These are phyloP conservation scores for Avahi laniger DNA, from an alignment of 2,797 vertebrate genomes.

Conservation along the genomic window DNA sequence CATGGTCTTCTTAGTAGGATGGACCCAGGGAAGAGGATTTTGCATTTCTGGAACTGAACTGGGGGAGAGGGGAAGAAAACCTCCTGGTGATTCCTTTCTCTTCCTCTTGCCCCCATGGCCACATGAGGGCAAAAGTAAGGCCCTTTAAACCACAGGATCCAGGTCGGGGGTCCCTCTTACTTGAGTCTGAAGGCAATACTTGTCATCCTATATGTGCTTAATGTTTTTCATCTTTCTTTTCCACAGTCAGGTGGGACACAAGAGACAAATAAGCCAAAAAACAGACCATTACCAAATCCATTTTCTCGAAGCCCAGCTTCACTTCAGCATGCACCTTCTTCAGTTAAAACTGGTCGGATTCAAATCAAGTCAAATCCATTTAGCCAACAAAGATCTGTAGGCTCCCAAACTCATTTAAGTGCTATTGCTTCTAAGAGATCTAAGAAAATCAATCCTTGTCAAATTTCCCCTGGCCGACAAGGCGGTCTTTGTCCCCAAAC, in stretches of 20 bases:
- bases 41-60: neutral
- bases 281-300: neutral
- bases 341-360: neutral
- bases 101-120: neutral
- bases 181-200: neutral
- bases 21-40: neutral
- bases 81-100: neutral
- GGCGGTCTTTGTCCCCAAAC: neutral
- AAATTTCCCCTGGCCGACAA: neutral
- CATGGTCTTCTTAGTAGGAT: no score
- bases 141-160: neutral
- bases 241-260: neutral
- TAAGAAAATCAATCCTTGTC: neutral
- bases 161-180: neutral
- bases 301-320: neutral
- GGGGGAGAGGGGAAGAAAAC: neutral
- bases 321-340: neutral
- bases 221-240: neutral
- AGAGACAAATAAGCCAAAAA: neutral
- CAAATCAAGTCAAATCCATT: neutral
- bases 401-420: neutral
- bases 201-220: neutral
- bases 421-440: neutral
- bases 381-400: neutral
- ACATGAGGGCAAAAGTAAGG: neutral